phyloP scores from a whole-genome alignment of 1,140 invertebrate genomes.

The Drosophila pseudoobscura region DNA sequence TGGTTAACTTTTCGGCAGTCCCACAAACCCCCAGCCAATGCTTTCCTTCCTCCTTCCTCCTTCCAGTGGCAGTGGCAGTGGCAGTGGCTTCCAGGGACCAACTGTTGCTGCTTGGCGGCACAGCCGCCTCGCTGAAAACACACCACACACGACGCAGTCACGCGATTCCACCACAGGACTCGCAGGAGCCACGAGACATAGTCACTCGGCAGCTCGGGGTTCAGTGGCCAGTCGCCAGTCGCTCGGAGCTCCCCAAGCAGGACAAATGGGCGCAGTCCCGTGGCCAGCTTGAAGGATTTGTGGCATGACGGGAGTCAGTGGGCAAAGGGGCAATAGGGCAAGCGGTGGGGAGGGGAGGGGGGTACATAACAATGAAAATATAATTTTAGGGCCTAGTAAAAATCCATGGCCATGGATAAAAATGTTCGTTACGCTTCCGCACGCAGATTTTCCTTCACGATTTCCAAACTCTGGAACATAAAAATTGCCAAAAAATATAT shows the following conservation, averaged over 20 bases:
- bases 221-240: no score
- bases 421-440: constrained; percentile 62
- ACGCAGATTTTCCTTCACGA: background rate
- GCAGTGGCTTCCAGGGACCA: constrained; percentile 46
- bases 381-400: constrained; percentile 76
- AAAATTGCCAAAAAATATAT: constrained; percentile 23
- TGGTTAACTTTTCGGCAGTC: no score
- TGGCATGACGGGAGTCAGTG: no score
- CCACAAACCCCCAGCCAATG: no score
- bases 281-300: no score
- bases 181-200: no score
- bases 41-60: constrained; percentile 8
- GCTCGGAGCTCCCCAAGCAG: no score
- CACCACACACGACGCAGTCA: constrained; percentile 10
- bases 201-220: no score
- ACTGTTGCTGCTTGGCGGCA: constrained; percentile 55
- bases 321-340: background rate
- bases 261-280: no score
- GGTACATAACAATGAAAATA: constrained; percentile 73
- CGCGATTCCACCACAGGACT: constrained; percentile 30
- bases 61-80: constrained; percentile 29
- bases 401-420: constrained; percentile 69
- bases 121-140: constrained; percentile 8
- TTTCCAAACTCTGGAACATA: constrained; percentile 26
- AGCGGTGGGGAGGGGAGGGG: background rate